A percentile compares a stretch with the other conserved stretches of the same genome.
These are phyloP conservation scores for Ciona savignyi DNA, from an alignment of 23 tunicate species.

Conservation along the genomic window DNA sequence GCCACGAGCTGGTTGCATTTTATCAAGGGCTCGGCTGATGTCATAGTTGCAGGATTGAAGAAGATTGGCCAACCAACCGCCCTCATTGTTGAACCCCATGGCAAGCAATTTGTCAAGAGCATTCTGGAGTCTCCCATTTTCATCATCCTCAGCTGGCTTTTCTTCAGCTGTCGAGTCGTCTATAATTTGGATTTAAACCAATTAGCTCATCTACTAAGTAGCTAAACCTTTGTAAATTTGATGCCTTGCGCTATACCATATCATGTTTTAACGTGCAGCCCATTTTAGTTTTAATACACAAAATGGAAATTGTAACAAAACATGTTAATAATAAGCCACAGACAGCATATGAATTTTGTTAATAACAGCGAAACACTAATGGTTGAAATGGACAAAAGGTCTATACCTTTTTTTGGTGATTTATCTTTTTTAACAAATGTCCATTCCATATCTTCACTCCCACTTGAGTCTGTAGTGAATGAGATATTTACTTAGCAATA, in stretches of 20 bases:
- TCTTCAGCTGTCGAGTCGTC: background rate
- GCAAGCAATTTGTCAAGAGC: constrained; percentile 44
- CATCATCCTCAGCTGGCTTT: background rate
- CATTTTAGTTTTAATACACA: no score
- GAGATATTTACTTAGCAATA: no score
- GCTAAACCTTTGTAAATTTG: no score
- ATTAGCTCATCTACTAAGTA: no score
- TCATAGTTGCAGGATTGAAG: constrained; percentile 52
- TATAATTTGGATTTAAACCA: no score
- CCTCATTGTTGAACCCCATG: constrained; percentile 86
- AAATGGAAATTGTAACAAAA: no score
- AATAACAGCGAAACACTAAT: no score
- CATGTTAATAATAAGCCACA: no score
- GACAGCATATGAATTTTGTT: no score
- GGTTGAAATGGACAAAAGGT: no score
- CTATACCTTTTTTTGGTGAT: background rate
- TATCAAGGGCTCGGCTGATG: constrained; percentile 63
- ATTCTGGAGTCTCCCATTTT: constrained; percentile 16
- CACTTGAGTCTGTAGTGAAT: background rate
- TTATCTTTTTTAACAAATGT: background rate
- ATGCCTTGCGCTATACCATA: no score
- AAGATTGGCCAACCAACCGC: constrained; percentile 77
- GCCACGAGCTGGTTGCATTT: constrained; percentile 74
- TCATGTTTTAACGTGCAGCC: no score
- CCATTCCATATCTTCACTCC: background rate